These are phyloP conservation scores for Nematopogon swammerdamellus DNA, from an alignment of 2,888 invertebrate genomes.

Conservation along the genomic window DNA sequence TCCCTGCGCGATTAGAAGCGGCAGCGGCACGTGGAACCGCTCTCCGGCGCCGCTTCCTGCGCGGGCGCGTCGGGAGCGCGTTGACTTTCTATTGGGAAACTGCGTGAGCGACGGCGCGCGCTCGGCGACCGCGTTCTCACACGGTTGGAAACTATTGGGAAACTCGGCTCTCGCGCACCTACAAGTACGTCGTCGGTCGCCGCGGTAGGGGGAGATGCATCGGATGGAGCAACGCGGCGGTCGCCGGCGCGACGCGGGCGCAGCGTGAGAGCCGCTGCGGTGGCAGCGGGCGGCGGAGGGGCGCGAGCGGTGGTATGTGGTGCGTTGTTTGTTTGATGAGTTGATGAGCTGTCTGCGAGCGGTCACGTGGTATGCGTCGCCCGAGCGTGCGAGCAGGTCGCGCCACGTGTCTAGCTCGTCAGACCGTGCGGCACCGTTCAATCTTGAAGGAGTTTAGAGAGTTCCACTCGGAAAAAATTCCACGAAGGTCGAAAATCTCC, in stretches of 20 bases:
- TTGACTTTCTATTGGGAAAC: conserved; percentile 56
- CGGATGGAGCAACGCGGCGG: neutral
- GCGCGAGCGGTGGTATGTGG: too few relatives aligned
- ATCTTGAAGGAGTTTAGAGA: too few relatives aligned
- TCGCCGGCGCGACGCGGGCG: neutral
- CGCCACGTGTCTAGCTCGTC: too few relatives aligned
- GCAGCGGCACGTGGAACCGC: conserved; percentile 15
- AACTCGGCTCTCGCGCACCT: conserved; percentile 40
- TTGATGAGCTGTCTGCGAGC: too few relatives aligned
- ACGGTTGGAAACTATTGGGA: conserved; percentile 30
- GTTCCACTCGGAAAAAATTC: too few relatives aligned
- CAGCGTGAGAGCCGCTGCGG: neutral
- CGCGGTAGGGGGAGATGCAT: conserved; percentile 23
- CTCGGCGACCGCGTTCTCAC: conserved; percentile 20
- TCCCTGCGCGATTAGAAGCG: neutral
- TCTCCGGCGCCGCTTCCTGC: conserved; percentile 20
- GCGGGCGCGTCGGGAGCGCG: conserved; percentile 28
- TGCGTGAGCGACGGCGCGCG: too few relatives aligned
- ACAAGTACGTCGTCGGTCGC: conserved; percentile 9
- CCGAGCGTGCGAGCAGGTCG: too few relatives aligned
- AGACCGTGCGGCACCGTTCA: too few relatives aligned
- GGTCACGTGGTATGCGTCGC: too few relatives aligned
- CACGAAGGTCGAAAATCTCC: too few relatives aligned
- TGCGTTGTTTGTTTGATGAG: too few relatives aligned
- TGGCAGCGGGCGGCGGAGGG: too few relatives aligned